Evolutionary conservation across 2,888 invertebrate species (phyloP).

Genomic region (Drosophila nr. perissopoda): DNA sequence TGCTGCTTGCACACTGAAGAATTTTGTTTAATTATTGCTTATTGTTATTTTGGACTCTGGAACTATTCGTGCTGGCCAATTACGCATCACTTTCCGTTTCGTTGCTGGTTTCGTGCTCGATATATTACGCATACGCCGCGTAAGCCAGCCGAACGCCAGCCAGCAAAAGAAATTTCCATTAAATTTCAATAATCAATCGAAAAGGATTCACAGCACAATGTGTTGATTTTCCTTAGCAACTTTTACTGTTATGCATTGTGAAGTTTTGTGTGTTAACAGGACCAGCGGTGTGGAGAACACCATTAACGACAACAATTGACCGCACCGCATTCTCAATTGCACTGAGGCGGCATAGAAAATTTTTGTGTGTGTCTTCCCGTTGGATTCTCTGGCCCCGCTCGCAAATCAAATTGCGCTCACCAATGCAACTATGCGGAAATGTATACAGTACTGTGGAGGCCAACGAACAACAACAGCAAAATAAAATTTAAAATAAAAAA

Average conservation of each 20-base stretch:
- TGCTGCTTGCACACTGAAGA: slow-evolving; percentile 27
- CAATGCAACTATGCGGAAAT: slow-evolving; percentile 61
- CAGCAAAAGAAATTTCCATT: slow-evolving; percentile 22
- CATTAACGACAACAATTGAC: slow-evolving; percentile 53
- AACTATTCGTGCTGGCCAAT: slow-evolving; percentile 58
- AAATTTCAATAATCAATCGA: not conserved
- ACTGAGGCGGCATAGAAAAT: slow-evolving; percentile 56
- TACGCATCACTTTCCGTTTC: slow-evolving; percentile 78
- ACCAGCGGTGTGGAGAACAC: slow-evolving; percentile 42
- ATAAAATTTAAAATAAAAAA: not conserved
- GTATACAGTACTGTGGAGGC: slow-evolving; percentile 10
- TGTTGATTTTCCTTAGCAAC: not conserved
- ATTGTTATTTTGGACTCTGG: slow-evolving; percentile 29
- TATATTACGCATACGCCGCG: slow-evolving; percentile 75
- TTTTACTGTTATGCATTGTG: slow-evolving; percentile 11
- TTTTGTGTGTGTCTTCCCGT: slow-evolving; percentile 50
- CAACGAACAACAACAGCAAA: slow-evolving; percentile 12
- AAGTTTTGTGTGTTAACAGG: slow-evolving; percentile 7
- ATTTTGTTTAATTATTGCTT: slow-evolving; percentile 39
- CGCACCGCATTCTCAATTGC: slow-evolving; percentile 79
- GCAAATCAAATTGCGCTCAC: slow-evolving; percentile 35
- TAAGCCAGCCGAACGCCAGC: slow-evolving; percentile 26
- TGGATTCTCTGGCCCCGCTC: slow-evolving; percentile 49
- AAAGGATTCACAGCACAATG: slow-evolving; percentile 7
- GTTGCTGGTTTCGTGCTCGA: slow-evolving; percentile 57